Evolutionary conservation across 2,797 vertebrate genomes (phyloP), one percentile per base, ranked within the genome.

Genomic region (Avahi laniger): DNA sequence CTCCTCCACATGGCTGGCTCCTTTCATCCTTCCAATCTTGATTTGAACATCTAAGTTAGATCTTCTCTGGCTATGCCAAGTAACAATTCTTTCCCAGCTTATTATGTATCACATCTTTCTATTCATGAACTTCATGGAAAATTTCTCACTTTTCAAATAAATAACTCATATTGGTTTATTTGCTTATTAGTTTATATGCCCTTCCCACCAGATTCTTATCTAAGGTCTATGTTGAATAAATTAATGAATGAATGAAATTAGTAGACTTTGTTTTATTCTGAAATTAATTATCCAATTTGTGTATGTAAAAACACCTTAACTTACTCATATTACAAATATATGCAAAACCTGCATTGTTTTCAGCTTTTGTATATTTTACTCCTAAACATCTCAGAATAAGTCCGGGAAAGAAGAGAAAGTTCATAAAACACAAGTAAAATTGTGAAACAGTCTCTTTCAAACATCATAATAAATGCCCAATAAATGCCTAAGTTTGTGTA

Each of bases 241-340:
- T 52, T 12, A 75, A 92, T 57, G 20, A 76, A 87, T 75, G 30
- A 94, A 84, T 91, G 30, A 91, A 93, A 82, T 93, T 20, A 75
- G 52, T 79, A 75, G 15, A 70, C 20, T 92, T 2, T 41, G 14
- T 54, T 79, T 79, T 80, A 73, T 52, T 94, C 63, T 86, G 63
- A 96, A 79, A 83, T 84, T 84, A 94, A 83, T 90, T 80, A 48
- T 70, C 33, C 24, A 92, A 48, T 54, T 80, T 81, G 17, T 87
- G 7, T 4, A 28, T 48, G 48, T 86, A 54, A 87, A 94, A 83
- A 52, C 10, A 72, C 22, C 52, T 83, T 88, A 65, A 78, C 6
- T 75, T 92, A 22, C 9, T 24, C 24, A 69, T 84, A 93, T 93
- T 75, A 59, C 13, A 92, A 85, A 81, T 89, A 81, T 12, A 86